Evolutionary conservation across 2,113 vertebrate species (phyloP).

Genomic region (Heliornis fulica): DNA sequence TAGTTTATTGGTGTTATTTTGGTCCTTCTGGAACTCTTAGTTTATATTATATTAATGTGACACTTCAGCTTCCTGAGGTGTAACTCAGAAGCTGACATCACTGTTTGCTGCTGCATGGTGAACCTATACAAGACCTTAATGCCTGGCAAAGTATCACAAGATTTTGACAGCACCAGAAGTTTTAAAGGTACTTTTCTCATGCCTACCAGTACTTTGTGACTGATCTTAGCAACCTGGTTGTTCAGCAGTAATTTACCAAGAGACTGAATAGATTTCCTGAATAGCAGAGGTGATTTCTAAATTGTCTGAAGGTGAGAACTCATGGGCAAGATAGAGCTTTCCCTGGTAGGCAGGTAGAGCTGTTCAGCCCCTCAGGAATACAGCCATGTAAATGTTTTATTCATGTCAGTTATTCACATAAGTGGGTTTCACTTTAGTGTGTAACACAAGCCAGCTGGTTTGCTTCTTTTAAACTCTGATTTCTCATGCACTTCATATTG

Average conservation of each 20-base stretch:
- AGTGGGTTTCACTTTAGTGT: conserved; percentile 63
- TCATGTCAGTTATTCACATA: conserved; percentile 60
- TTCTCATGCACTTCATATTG: conserved; percentile 61
- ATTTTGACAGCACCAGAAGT: background rate
- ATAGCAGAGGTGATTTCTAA: background rate
- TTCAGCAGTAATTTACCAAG: background rate
- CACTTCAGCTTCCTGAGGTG: background rate
- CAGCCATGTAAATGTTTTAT: conserved; percentile 62
- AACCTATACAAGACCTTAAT: background rate
- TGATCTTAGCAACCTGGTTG: background rate
- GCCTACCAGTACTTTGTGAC: background rate
- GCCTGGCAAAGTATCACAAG: background rate
- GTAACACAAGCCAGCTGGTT: conserved; percentile 70
- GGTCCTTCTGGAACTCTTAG: background rate
- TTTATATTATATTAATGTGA: background rate
- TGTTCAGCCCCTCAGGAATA: background rate
- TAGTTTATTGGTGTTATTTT: background rate
- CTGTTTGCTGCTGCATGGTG: background rate
- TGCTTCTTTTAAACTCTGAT: conserved; percentile 70
- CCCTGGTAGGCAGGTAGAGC: background rate
- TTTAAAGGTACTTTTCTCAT: background rate
- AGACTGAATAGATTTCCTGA: background rate
- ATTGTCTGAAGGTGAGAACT: background rate
- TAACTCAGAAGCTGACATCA: background rate
- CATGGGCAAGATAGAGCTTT: background rate